These are phyloP conservation scores for Spodoptera exigua DNA, from an alignment of 2,888 invertebrate genomes.

Conservation along the genomic window DNA sequence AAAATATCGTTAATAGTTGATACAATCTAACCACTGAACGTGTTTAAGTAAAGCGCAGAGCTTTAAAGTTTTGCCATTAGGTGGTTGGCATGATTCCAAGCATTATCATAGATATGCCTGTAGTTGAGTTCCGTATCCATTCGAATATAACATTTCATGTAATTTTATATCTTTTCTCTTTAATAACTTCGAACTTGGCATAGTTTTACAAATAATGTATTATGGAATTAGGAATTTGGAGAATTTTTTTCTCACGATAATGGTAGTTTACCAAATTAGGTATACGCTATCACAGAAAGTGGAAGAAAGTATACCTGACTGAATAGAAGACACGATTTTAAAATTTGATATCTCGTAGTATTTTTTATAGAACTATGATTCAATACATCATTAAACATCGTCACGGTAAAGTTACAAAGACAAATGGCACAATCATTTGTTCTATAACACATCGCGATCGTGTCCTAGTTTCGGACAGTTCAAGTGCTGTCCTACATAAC, in stretches of 20 bases:
- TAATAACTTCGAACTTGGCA: too few species aligned
- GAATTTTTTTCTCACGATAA: too few species aligned
- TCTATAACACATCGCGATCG: slow-evolving; percentile 15
- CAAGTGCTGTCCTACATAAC: slow-evolving; percentile 29
- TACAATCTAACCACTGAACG: slow-evolving; percentile 18
- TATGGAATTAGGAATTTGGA: too few species aligned
- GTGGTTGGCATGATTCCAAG: slow-evolving; percentile 46
- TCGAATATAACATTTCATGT: slow-evolving; percentile 23
- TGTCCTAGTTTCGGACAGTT: slow-evolving; percentile 25
- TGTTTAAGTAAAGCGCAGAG: slow-evolving; percentile 25
- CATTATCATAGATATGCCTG: slow-evolving; percentile 32
- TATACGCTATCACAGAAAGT: too few species aligned
- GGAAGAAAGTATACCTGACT: too few species aligned
- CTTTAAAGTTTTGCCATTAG: slow-evolving; percentile 32
- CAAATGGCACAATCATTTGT: slow-evolving; percentile 20
- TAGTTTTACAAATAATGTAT: too few species aligned
- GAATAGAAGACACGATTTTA: too few species aligned
- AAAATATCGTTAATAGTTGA: slow-evolving; percentile 11
- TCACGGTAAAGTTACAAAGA: slow-evolving; percentile 12
- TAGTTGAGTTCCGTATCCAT: slow-evolving; percentile 19
- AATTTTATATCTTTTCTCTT: slow-evolving; percentile 33
- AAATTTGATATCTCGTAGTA: background rate
- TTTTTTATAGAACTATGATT: background rate
- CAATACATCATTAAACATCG: background rate
- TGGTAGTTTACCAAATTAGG: too few species aligned